Evolutionary conservation across 2,113 vertebrate species (phyloP), one percentile per base, ranked within the genome.

Genomic region (Numida meleagris): DNA sequence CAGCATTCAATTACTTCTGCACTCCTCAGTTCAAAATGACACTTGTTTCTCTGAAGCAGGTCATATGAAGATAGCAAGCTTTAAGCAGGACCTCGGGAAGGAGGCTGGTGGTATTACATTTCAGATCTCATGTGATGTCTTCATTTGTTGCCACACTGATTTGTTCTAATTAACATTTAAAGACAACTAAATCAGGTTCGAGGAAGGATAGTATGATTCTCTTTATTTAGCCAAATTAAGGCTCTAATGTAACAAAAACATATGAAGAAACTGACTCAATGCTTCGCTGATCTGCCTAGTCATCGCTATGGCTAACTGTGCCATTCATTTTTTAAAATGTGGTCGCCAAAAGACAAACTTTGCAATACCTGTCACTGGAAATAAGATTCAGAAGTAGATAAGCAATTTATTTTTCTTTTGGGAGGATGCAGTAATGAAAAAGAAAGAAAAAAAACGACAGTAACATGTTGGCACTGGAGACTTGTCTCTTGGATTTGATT

Each of bases 141-240:
- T 68, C n/a, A 58, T 76, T 92, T 73, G 85, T 23, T 68, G 40
- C 43, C 33, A 19, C n/a, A 61, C 7, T 75, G 31, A 20, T 84
- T 63, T 72, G 15, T 87, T 94, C 74, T 46, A 95, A 65, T 48
- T 83, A 89, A 48, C 36, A 67, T 92, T 94, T 86, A 89, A 94
- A 85, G 25, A 80, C 57, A 75, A 43, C 72, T 59, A 78, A 48
- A 89, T 57, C 21, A 66, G 18, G 36, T 63, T 82, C 48, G 77
- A 75, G 63, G 78, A 94, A 95, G 81, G 57, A 80, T 58, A 78
- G 79, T 34, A 83, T 2, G 74, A 24, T 6, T 77, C 33, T 63
- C 34, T 68, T 89, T 42, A 75, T 86, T 59, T 94, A 78, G 27
- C 53, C 82, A 82, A 79, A 85, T 71, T 77, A 89, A 94, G 67